Evolutionary conservation across 2,888 invertebrate genomes (phyloP), one percentile per base, ranked within the genome.

Genomic region (Tipula lateralis): DNA sequence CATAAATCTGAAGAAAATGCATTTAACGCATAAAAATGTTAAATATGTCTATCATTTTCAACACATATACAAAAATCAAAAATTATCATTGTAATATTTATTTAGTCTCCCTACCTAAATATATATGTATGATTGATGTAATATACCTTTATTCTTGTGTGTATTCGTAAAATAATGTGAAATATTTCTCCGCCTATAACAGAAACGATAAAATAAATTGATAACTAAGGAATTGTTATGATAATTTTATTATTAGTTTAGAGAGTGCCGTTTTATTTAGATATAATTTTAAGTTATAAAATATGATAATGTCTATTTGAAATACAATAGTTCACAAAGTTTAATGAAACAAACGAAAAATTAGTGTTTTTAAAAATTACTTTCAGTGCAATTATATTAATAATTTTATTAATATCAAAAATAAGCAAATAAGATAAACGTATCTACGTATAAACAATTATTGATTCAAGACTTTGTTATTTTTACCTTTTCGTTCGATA

Each of bases 1-100:
- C 19, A 66, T 66, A 66, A 66, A 66, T 66, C 66, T 66, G 24
- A 66, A 66, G 66, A 66, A 66, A 66, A 66, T 66, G 66, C 66
- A 66, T 24, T 66, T 66, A 66, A 24, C 66, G 66, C 66, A 66
- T 66, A 66, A 66, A 66, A 66, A 66, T 66, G n/a, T 44, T n/a
- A 44, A 44, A 44, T 44, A 44, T 44, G n/a, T 66, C 66, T 66
- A 66, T 66, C 66, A 66, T 24, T 66, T 66, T 66, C 19, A 66
- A 24, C 13, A n/a, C n/a, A n/a, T 32, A 32, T 32, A n/a, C n/a
- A 16, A 24, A 66, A 50, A 50, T 50, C 39, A 13, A n/a, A 66
- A 66, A 66, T 24, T 7, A 66, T 24, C 44, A 7, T 44, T 16
- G 44, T 16, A 44, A 66, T 24, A 66, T 66, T 66, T 66, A 24